Base-by-base conservation (phyloP, 1,140 invertebrate genomes). In the Bombus waltoni region DNA sequence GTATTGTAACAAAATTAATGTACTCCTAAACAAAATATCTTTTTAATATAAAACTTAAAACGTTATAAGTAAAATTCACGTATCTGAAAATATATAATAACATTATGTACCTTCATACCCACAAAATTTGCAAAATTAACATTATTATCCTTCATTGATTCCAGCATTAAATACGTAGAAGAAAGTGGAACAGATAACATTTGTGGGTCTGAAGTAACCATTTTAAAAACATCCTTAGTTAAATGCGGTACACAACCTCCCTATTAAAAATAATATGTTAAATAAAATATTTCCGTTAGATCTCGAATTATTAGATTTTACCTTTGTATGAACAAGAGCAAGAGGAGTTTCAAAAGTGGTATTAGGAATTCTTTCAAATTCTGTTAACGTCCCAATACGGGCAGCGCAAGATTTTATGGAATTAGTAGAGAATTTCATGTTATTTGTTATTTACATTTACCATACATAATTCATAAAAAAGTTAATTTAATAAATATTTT, bases 191-290 rank as follows among this genome's bases (percentile, higher is more conserved):
- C 94, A 81, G 96, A 96, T 35, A 97, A 89, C 13, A 96, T 90
- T 44, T 96, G 95, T 66, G 93, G 91, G n/a, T 96, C 93, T 53
- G 91, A 88, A 28, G 94, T 95, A 79, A 97, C 89, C 79, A 95
- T 93, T 91, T 96, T 95, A n/a, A 97, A 95, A 0, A 97, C 96
- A 94, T 97, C 97, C 79, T 96, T 96, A 2, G 96, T 96, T 18
- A 97, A 93, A 92, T 97, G 96, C 2, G 97, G 97, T 80, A 97
- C 94, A 88, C 96, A 96, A 18, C 96, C 97, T 80, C 95, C 94
- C 96, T 97, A 86, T 66, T 92, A 86, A 87, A 79, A 92, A 87
- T 44, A 53, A 53, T 8, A 22, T 47, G 32, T 40, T 32, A 28
- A 62, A 32, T 42, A 62, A 76, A 62, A 44, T 79, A 32, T 44